A percentile compares a stretch with the other conserved stretches of the same genome.
Conservation (phyloP, 2,888 invertebrate genomes). For the Phoenoteleia sp. region DNA sequence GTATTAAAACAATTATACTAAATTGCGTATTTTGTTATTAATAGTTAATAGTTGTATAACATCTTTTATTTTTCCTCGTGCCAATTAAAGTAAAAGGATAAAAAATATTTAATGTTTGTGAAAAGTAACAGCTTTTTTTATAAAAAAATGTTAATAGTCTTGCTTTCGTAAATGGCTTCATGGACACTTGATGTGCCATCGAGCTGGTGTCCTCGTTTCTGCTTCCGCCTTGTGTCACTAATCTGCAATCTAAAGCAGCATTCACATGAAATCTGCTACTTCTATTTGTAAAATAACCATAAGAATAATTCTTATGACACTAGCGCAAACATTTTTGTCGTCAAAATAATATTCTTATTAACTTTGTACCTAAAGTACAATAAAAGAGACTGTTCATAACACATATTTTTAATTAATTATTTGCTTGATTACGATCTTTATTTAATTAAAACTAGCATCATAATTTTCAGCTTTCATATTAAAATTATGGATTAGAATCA, state of each 20-base stretch:
- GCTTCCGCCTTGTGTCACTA: conserved; percentile 75
- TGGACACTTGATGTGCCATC: conserved; percentile 68
- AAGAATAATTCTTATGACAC: conserved; percentile 55
- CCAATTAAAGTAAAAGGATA: too few relatives aligned
- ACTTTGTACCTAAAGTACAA: not conserved
- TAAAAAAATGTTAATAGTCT: conserved; percentile 30
- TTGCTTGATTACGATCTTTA: not conserved
- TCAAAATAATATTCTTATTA: conserved; percentile 24
- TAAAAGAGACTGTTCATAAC: not conserved
- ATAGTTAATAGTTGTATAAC: too few relatives aligned
- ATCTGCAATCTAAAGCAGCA: conserved; percentile 71
- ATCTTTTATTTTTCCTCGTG: too few relatives aligned
- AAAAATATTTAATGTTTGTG: too few relatives aligned
- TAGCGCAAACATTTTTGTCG: conserved; percentile 34
- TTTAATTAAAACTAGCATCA: not conserved
- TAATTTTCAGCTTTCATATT: too few relatives aligned
- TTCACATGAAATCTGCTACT: conserved; percentile 64
- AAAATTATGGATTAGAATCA: too few relatives aligned
- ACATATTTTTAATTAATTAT: not conserved
- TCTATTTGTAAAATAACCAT: conserved; percentile 67
- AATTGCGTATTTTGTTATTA: too few relatives aligned
- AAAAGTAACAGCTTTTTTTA: too few relatives aligned
- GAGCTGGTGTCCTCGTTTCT: conserved; percentile 75
- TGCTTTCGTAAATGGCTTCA: conserved; percentile 67
- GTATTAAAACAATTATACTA: too few relatives aligned